Percentiles rank a stretch among this genome's conserved stretches.
phyloP scores from a whole-genome alignment of 2,888 invertebrate species.

The Limulus polyphemus region DNA sequence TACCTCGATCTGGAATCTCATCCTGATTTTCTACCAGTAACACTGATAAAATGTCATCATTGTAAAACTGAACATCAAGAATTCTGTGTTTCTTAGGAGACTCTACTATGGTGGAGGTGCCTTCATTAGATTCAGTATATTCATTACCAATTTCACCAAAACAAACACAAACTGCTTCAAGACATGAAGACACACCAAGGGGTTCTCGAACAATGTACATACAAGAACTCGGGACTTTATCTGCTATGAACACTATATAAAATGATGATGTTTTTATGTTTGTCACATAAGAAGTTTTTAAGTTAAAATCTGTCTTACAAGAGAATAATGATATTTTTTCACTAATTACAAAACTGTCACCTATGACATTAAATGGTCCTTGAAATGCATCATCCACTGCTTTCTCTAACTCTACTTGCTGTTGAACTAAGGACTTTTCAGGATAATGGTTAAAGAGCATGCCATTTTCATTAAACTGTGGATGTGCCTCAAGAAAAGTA shows the following conservation, averaged over 20 bases:
- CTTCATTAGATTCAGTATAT: neutral
- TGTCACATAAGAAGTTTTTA: conserved; percentile 9
- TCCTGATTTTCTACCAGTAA: conserved; percentile 30
- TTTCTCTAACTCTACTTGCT: conserved; percentile 55
- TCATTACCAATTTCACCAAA: conserved; percentile 8
- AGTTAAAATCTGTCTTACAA: neutral
- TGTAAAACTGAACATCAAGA: conserved; percentile 35
- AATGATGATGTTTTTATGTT: conserved; percentile 6
- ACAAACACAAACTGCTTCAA: conserved; percentile 3
- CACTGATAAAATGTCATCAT: conserved; percentile 33
- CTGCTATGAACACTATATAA: conserved; percentile 14
- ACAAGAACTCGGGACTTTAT: conserved; percentile 5
- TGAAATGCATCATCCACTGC: conserved; percentile 53
- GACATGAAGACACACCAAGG: neutral
- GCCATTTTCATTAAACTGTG: conserved; percentile 45
- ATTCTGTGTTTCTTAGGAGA: conserved; percentile 25
- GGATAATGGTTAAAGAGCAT: conserved; percentile 60
- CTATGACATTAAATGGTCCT: conserved; percentile 32
- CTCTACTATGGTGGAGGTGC: neutral
- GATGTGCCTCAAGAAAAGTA: conserved; percentile 57
- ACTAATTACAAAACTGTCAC: conserved; percentile 5
- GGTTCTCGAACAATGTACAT: conserved; percentile 16
- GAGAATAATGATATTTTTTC: neutral
- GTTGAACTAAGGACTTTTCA: conserved; percentile 65
- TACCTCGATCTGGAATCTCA: conserved; percentile 22